Evolutionary conservation across 2,888 invertebrate species (phyloP).

Genomic region (Imbricaverruca yamaguchii): DNA sequence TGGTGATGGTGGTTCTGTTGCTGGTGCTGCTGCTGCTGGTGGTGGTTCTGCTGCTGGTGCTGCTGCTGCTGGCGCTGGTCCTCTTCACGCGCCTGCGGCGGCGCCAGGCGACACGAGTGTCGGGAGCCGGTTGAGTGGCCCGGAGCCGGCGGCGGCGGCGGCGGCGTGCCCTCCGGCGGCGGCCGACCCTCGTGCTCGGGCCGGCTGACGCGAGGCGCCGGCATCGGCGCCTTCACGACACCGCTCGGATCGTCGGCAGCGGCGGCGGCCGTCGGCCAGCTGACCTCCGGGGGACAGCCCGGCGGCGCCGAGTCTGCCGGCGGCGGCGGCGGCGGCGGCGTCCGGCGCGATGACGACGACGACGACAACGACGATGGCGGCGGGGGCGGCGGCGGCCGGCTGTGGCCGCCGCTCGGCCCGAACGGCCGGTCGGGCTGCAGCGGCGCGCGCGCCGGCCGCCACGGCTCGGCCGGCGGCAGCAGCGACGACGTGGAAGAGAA

Average conservation of each 20-base stretch:
- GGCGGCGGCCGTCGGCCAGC: conserved; percentile 50
- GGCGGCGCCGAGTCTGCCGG: conserved; percentile 65
- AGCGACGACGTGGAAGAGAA: conserved; percentile 38
- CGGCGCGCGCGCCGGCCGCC: conserved; percentile 44
- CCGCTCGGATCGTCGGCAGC: conserved; percentile 81
- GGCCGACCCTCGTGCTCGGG: conserved; percentile 30
- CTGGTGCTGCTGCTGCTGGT: conserved; percentile 42
- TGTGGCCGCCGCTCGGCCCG: background rate
- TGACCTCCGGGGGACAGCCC: background rate
- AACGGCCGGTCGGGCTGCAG: conserved; percentile 14
- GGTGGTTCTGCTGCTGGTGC: conserved; percentile 54
- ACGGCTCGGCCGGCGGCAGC: conserved; percentile 38
- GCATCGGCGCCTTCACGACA: conserved; percentile 43
- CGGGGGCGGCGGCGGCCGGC: conserved; percentile 24
- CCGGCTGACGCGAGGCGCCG: conserved; percentile 44
- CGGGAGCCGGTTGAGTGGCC: background rate
- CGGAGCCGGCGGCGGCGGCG: background rate
- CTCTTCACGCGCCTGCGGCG: background rate
- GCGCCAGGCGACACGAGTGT: conserved; percentile 30
- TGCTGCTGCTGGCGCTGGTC: background rate
- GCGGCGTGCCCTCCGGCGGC: background rate
- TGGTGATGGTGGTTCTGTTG: no score
- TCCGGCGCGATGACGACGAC: conserved; percentile 39
- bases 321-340: conserved; percentile 22
- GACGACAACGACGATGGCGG: conserved; percentile 42